Evolutionary conservation across 2,888 invertebrate genomes (phyloP).

Genomic region (Synergus japonicus): DNA sequence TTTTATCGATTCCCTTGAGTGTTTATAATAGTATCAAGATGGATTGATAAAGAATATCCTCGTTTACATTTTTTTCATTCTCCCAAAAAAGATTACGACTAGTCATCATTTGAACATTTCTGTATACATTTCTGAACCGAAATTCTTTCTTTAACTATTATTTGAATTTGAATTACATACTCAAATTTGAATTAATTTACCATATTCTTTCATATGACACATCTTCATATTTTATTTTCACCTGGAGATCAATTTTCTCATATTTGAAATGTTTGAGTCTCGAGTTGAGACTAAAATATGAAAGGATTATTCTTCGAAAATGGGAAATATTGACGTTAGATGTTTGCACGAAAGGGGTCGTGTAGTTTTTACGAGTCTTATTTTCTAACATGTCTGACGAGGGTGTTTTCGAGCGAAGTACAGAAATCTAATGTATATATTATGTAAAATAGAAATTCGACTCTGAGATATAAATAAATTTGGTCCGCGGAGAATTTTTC

Average conservation of each 20-base stretch:
- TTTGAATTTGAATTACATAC: too few species aligned
- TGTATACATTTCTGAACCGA: not conserved
- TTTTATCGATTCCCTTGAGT: constrained; percentile 29
- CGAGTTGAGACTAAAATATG: not conserved
- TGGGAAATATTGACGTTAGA: not conserved
- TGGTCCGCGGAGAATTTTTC: constrained; percentile 34
- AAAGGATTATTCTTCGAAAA: not conserved
- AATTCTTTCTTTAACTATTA: not conserved
- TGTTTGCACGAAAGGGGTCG: not conserved
- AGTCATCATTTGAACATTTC: not conserved
- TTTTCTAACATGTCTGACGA: constrained; percentile 1
- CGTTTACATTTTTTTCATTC: not conserved
- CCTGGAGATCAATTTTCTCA: not conserved
- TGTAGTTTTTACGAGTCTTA: not conserved
- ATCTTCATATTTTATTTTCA: not conserved
- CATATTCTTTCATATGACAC: not conserved
- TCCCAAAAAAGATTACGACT: too few species aligned
- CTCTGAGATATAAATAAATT: constrained; percentile 29
- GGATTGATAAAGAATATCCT: not conserved
- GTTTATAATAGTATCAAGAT: not conserved
- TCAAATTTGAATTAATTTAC: not conserved
- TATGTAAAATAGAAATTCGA: constrained; percentile 39
- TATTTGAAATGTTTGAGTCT: not conserved
- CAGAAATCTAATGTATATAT: constrained; percentile 32
- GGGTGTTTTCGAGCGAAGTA: constrained; percentile 11